Evolutionary conservation across 2,113 vertebrate genomes (phyloP).

Genomic region (Podarcis cretensis): DNA sequence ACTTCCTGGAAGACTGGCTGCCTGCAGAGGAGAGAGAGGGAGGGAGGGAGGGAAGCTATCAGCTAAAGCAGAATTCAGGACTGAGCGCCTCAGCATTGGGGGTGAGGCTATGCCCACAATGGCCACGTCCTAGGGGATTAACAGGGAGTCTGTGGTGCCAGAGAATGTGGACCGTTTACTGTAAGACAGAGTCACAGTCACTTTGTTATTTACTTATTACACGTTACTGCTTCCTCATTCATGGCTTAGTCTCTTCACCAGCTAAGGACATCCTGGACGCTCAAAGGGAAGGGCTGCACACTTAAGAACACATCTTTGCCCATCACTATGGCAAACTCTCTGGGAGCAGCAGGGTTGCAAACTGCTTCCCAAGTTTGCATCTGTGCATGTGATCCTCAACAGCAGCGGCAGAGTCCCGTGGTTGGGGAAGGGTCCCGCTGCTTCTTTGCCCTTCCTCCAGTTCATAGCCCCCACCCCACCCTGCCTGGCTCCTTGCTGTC

Average conservation of each 20-base stretch:
- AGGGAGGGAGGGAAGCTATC: slow-evolving; percentile 30
- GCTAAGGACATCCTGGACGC: too few species aligned
- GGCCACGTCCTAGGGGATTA: neutral
- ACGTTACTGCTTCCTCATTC: too few species aligned
- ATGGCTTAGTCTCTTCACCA: too few species aligned
- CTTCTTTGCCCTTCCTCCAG: neutral
- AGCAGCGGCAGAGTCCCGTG: too few species aligned
- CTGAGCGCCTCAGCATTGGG: too few species aligned
- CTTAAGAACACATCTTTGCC: neutral
- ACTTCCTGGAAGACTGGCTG: slow-evolving; percentile 86
- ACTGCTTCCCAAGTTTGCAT: neutral
- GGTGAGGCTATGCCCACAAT: neutral
- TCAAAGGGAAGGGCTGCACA: neutral
- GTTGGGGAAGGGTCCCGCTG: neutral
- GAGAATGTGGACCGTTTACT: neutral
- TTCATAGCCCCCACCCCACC: neutral
- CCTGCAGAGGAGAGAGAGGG: slow-evolving; percentile 74
- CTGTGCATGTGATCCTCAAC: neutral
- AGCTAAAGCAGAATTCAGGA: neutral
- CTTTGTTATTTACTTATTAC: too few species aligned
- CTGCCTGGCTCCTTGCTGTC: neutral
- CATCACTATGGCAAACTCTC: neutral
- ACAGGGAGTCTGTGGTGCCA: neutral
- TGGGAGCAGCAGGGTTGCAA: neutral
- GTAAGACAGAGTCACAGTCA: neutral